phyloP scores from a whole-genome alignment of 1,140 invertebrate species.

The Chironomus tepperi region DNA sequence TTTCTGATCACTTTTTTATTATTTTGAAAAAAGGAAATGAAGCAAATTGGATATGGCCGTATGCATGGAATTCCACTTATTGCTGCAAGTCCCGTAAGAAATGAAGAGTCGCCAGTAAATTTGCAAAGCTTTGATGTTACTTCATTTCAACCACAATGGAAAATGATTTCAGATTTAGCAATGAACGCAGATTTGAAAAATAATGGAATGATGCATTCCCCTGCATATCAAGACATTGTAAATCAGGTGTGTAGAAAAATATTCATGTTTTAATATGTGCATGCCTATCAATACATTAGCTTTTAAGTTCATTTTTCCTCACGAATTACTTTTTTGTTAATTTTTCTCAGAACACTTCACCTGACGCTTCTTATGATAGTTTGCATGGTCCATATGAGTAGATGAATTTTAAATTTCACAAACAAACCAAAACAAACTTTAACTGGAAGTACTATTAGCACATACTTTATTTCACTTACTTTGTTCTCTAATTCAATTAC shows the following conservation, averaged over 20 bases:
- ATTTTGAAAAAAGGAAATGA: conserved; percentile 63
- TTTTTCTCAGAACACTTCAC: background rate
- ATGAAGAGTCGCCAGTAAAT: conserved; percentile 73
- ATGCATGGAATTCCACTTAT: conserved; percentile 97
- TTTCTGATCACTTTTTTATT: background rate
- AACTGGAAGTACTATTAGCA: no score
- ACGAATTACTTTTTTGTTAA: background rate
- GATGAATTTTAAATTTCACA: background rate
- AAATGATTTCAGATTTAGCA: conserved; percentile 90
- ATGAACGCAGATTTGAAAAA: conserved; percentile 85
- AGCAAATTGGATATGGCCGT: conserved; percentile 79
- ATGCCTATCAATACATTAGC: background rate
- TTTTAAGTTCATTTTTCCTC: background rate
- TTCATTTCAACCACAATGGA: conserved; percentile 95
- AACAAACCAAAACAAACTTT: background rate
- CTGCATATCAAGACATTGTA: conserved; percentile 92
- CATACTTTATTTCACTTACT: no score
- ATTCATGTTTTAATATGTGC: background rate
- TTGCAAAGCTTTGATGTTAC: conserved; percentile 84
- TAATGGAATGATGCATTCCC: conserved; percentile 57
- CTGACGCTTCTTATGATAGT: background rate
- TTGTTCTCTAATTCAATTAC: no score
- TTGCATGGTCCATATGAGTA: conserved; percentile 12
- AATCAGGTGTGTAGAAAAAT: conserved; percentile 63
- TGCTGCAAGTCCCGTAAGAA: conserved; percentile 86